Evolutionary conservation across 2,797 vertebrate genomes (phyloP).

Genomic region (Molossus molossus): DNA sequence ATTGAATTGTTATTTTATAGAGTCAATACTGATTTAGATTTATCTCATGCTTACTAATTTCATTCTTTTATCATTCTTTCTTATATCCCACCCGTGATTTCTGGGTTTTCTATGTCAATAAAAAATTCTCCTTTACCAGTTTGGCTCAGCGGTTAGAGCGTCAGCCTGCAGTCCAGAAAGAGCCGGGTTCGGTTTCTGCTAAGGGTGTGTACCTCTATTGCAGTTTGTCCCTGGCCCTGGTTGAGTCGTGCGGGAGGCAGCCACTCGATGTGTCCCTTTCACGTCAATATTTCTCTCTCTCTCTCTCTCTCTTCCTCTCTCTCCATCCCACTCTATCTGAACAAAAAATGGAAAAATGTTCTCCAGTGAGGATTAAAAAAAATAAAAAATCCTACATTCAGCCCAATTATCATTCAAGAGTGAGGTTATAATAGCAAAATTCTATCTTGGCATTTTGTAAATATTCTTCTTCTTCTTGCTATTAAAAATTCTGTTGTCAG

Average conservation of each 20-base stretch:
- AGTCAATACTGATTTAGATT: slow-evolving; percentile 24
- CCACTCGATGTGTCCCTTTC: no score
- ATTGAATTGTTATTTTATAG: slow-evolving; percentile 12
- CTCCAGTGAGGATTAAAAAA: no score
- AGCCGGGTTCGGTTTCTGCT: no score
- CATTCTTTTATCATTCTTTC: background rate
- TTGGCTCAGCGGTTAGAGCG: no score
- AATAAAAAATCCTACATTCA: slow-evolving; percentile 7
- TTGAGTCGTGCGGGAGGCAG: no score
- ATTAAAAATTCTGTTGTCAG: background rate
- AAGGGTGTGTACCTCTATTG: no score
- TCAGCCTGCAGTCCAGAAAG: no score
- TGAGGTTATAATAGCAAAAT: background rate
- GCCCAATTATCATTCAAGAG: slow-evolving; percentile 1
- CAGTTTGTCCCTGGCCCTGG: no score
- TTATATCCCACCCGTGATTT: slow-evolving; percentile 19
- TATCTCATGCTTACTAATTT: background rate
- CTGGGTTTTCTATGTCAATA: background rate
- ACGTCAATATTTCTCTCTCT: no score
- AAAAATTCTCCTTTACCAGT: background rate
- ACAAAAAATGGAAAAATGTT: no score
- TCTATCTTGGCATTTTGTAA: slow-evolving; percentile 31
- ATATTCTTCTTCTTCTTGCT: slow-evolving; percentile 27
- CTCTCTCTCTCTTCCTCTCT: no score
- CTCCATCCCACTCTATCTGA: no score